Evolutionary conservation across 1,140 invertebrate species (phyloP), one percentile per base, ranked within the genome.

Genomic region (Ostrea denselamellosa): DNA sequence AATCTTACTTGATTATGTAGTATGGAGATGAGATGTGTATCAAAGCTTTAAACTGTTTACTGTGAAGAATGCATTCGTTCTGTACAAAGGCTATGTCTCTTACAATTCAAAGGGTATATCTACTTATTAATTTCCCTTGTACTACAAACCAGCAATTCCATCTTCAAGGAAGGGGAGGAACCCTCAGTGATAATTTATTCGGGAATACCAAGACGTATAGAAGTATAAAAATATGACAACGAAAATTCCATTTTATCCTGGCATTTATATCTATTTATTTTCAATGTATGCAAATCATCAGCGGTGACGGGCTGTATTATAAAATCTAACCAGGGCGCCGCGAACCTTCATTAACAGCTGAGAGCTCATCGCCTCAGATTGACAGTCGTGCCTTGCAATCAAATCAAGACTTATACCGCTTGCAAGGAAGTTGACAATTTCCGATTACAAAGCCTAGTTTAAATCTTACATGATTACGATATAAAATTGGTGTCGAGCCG

Each of bases 251-350:
- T 28, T 77, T 77, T 34, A 22, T 25, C 68, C 12, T 22, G 28
- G 14, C 25, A 17, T 34, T 77, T 25, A 77, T 77, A 77, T 77
- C 28, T 77, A 77, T 77, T 77, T 77, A 77, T 77, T 77, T 77
- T 77, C 68, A 77, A 77, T 77, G 68, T 34, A 77, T 77, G 68
- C 9, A 28, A 77, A 77, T 77, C 68, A 77, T 14, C 25, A 25
- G 68, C 56, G 68, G 25, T 25, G 25, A 28, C 22, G 12, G 68
- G 28, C 28, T 34, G 68, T 9, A 14, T 77, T 77, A 77, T 77
- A 77, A 77, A 77, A 34, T 25, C 22, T 77, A 77, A 77, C 25
- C 68, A 34, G 68, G 28, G 25, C 68, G 68, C 12, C 25, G 8
- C 25, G 22, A 77, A 12, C 68, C 25, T 9, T 77, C 68, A 77